Evolutionary conservation across 2,797 vertebrate genomes (phyloP).

Genomic region (Champsocephalus gunnari): DNA sequence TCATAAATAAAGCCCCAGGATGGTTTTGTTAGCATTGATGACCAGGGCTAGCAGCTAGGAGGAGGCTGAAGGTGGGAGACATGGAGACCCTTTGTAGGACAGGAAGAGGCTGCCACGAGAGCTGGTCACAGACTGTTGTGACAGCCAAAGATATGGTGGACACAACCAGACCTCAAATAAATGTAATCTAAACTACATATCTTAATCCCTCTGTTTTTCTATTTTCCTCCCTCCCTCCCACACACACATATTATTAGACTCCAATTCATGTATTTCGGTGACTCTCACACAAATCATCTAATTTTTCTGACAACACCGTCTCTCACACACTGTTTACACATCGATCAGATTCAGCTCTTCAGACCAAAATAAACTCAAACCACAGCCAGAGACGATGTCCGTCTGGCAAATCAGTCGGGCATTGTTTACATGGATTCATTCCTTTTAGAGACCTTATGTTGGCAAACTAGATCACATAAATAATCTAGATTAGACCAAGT

Average conservation of each 20-base stretch:
- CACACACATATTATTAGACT: conserved; percentile 26
- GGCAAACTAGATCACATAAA: conserved; percentile 75
- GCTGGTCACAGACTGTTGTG: conserved; percentile 35
- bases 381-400: conserved; percentile 11
- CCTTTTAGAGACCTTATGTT: conserved; percentile 57
- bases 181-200: conserved; percentile 20
- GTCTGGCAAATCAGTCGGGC: conserved; percentile 41
- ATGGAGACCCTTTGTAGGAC: conserved; percentile 27
- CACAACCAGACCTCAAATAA: conserved; percentile 26
- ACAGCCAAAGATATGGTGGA: conserved; percentile 26
- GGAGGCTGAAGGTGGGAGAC: conserved; percentile 21
- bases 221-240: conserved; percentile 27
- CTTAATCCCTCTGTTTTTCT: conserved; percentile 37
- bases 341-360: conserved; percentile 43
- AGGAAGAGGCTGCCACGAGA: conserved; percentile 41
- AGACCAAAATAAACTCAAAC: conserved; percentile 53
- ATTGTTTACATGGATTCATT: conserved; percentile 65
- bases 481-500: conserved; percentile 75
- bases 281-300: conserved; percentile 29
- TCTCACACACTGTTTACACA: conserved; percentile 46
- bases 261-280: conserved; percentile 14
- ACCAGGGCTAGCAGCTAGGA: conserved; percentile 22
- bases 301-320: conserved; percentile 32
- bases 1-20: background rate
- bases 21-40: background rate